Evolutionary conservation across 2,113 vertebrate species (phyloP), one percentile per base, ranked within the genome.

Genomic region (Leptobrachium leishanense): DNA sequence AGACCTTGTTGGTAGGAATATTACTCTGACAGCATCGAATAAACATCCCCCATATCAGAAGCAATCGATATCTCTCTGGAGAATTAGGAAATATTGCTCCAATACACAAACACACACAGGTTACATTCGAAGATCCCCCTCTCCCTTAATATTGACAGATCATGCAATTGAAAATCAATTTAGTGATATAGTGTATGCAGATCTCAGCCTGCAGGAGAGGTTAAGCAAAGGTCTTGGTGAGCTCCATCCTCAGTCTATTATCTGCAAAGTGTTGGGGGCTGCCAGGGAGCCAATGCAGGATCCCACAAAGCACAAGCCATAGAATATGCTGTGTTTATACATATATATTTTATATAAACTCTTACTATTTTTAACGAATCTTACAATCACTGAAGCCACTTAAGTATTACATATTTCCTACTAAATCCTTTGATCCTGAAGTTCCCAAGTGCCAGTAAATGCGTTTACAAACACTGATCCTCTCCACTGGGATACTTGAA

Each of bases 401-500:
- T 50, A 70, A 66, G 9, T 65, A 66, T 66, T 67, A 53, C 77
- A 67, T 79, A 79, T 73, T 68, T 74, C 43, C 6, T 43, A 31
- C 50, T 80, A 64, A 62, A 46, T 8, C 5, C 78, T 72, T 80
- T 80, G 64, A 79, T 80, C 63, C 50, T 70, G 53, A 70, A 70
- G 41, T 62, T 54, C 43, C 71, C 72, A 74, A 80, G 78, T 74
- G 72, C 72, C 71, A 57, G 20, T 74, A 50, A n/a, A 57, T 71
- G 50, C 64, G 59, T 82, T 72, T 67, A 67, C 72, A 77, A 72
- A 57, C 68, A 82, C 39, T 39, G 66, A 69, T 63, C 53, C 31
- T 7, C 76, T 70, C 53, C 41, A 67, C 71, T 82, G 65, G 57
- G 54, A 77, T 82, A 74, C 75, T 74, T 66, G 64, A 59, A 80